Base-by-base conservation (phyloP, 2,888 invertebrate genomes). In the Blastobasis lacticolella region DNA sequence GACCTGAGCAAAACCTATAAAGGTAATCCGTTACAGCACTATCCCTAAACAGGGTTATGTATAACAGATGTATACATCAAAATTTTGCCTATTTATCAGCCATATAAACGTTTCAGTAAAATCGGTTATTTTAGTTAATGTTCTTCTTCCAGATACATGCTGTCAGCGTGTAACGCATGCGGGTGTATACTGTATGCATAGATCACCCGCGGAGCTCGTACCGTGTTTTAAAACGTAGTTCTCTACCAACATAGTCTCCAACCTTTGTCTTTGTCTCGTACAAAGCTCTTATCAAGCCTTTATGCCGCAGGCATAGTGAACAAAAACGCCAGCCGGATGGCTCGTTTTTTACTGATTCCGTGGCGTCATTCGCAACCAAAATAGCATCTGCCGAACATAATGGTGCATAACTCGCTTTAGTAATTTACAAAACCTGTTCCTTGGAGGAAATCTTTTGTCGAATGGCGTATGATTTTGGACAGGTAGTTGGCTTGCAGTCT, bases 171-270 rank as follows among this genome's bases (percentile, higher is more conserved):
- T 45, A 54, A 72, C 67, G 71, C 80, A 81, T 78, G 78, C 79
- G 81, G 71, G 69, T 79, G 69, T 73, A 76, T 77, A 70, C 64
- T 79, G 69, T 73, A 76, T 77, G 70, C 64, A 61, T 66, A 67
- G 63, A 71, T 67, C 64, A 65, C 58, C 61, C 61, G 56, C 52
- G 60, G n/a, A 48, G 10, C 37, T 46, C 36, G 7, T 48, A 40
- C 47, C 51, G 48, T 57, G 45, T 53, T 42, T 51, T 49, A 55
- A 45, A 54, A 55, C 45, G 23, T 23, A 23, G 23, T 23, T 23
- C 23, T 23, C 23, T 23, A 23, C 23, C 23, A 23, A 23, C 23
- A n/a, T n/a, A n/a, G n/a, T n/a, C n/a, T n/a, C n/a, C n/a, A 23
- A 3, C 3, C 23, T 23, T 42, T 42, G 42, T 10, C 42, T 8